These are phyloP conservation scores for Drosophila nikananu DNA, from an alignment of 1,140 invertebrate genomes.

Conservation along the genomic window DNA sequence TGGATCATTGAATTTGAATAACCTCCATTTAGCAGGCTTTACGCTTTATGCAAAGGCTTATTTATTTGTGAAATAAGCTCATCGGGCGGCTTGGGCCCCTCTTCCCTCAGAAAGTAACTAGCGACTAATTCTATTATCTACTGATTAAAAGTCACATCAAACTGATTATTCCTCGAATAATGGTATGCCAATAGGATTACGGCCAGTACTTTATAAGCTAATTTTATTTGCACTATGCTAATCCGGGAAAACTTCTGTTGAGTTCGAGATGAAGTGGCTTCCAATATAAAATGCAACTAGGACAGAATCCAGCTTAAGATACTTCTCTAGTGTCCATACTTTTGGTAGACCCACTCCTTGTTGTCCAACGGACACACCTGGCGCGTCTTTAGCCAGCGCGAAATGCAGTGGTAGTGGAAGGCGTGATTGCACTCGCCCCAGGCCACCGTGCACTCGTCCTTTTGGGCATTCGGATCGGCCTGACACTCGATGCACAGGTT, in stretches of 20 bases:
- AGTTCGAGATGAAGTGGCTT: neutral
- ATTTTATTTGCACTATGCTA: constrained; percentile 1
- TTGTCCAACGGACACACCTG: constrained; percentile 99
- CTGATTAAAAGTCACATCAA: constrained; percentile 6
- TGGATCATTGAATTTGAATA: constrained; percentile 14
- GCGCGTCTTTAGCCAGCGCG: constrained; percentile 98
- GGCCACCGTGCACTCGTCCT: constrained; percentile 99
- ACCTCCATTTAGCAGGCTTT: constrained; percentile 6
- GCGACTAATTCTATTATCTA: constrained; percentile 15
- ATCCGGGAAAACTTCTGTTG: neutral
- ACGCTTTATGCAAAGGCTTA: constrained; percentile 1
- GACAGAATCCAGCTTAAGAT: neutral
- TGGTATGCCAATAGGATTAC: neutral
- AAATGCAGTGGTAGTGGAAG: constrained; percentile 99
- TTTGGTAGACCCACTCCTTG: constrained; percentile 98
- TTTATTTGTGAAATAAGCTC: neutral
- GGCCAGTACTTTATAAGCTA: neutral
- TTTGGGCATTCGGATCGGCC: constrained; percentile 98
- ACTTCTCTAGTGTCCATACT: constrained; percentile 87
- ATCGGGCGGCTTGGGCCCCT: neutral
- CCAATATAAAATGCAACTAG: neutral
- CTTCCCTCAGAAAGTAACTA: neutral
- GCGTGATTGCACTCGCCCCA: constrained; percentile 99
- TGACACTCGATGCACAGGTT: constrained; percentile 99
- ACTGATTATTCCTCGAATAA: neutral